Percentiles rank a stretch among this genome's conserved stretches.
Evolutionary conservation across 2,113 vertebrate species (phyloP).

Genomic region (Crocuta crocuta): DNA sequence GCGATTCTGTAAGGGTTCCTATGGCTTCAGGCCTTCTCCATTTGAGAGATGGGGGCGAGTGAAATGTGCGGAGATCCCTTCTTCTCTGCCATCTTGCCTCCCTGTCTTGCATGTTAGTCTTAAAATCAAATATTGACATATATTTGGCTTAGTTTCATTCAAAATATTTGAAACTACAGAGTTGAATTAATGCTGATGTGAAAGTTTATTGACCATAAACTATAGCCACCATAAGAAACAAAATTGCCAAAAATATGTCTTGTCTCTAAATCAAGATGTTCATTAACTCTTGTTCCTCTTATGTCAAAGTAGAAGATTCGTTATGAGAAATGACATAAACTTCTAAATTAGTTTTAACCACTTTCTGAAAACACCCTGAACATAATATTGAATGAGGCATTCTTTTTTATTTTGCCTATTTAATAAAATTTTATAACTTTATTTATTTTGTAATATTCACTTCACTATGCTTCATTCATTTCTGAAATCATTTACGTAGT

Average conservation of each 20-base stretch:
- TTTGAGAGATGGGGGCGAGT: no score
- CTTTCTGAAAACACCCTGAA: background rate
- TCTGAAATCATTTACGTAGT: background rate
- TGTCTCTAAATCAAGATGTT: background rate
- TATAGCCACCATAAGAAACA: background rate
- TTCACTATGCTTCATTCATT: background rate
- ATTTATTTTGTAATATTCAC: background rate
- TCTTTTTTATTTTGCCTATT: background rate
- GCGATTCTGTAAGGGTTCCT: no score
- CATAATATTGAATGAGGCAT: background rate
- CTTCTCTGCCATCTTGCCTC: no score
- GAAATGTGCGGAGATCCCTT: no score
- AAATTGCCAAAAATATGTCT: background rate
- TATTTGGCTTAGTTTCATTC: background rate
- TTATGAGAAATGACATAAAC: background rate
- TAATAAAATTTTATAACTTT: background rate
- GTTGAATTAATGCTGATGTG: background rate
- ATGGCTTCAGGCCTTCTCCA: no score
- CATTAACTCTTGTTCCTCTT: slow-evolving; percentile 7
- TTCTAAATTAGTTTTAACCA: slow-evolving; percentile 28
- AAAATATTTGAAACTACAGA: slow-evolving; percentile 22
- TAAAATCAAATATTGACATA: background rate
- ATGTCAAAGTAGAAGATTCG: background rate
- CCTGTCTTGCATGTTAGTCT: background rate
- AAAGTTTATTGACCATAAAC: background rate